Base-by-base conservation (phyloP, 2,888 invertebrate species). In the Carterocephalus palaemon region DNA sequence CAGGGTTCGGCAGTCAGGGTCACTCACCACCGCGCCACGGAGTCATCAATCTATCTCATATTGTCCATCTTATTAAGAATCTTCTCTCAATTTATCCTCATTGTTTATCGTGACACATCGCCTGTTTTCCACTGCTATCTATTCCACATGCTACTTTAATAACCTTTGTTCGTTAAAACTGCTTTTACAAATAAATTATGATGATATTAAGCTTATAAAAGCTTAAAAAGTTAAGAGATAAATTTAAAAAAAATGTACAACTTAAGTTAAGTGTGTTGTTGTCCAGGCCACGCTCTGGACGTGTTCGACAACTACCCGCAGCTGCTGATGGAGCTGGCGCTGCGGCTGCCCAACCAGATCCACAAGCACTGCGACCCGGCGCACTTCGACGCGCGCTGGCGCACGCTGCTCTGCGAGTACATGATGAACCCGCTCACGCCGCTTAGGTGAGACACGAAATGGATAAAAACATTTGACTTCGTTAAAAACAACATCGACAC, bases 351-450 rank as follows among this genome's bases (percentile, higher is more conserved):
- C 0, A 98, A 98, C 70, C 97, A 98, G 88, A 95, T 97, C 15
- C 92, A 94, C 67, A 93, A 94, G 62, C 92, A 93, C 65, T 92
- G 92, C 51, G 92, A 90, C 54, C 87, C 89, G 0, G 76, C 88
- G 26, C 72, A 85, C 57, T 90, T 90, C 53, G 89, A 90, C 57
- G 79, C 89, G 51, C 88, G 90, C 5, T 95, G 95, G 95, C 92
- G 92, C 56, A 92, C 92, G 24, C 90, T 93, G 41, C 89, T 97
- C 2, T 97, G 97, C 78, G 96, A 97, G 68, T 97, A 96, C 67
- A 95, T 97, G 95, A 97, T 98, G 95, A 93, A 95, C 36, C 93
- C 93, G 55, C 95, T 95, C 69, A 95, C 96, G n/a, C 95, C 97
- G 4, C 92, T 95, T 1, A 89, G 85, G 86, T 85, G 62, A 41